These are phyloP conservation scores for Urocolius indicus DNA, from an alignment of 2,113 vertebrate genomes.

Conservation along the genomic window DNA sequence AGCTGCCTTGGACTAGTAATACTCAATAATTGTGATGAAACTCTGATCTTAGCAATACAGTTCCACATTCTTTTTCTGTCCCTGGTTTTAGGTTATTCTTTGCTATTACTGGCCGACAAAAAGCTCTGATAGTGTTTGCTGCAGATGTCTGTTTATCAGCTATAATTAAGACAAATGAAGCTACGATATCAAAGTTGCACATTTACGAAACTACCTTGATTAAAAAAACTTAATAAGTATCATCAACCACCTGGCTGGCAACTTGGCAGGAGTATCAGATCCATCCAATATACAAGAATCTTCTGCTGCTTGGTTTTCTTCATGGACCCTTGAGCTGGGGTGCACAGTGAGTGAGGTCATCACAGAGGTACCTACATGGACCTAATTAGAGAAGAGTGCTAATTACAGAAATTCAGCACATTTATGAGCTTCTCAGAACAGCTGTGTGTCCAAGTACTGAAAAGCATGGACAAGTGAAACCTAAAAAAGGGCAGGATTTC, in stretches of 20 bases:
- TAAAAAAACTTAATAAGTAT: background rate
- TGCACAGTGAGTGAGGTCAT: background rate
- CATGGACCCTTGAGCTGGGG: accelerated
- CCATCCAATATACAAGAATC: background rate
- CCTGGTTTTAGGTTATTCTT: background rate
- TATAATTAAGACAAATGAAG: background rate
- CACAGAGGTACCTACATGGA: background rate
- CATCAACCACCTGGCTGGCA: background rate
- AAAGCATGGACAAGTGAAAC: background rate
- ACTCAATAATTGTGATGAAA: background rate
- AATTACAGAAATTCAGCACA: background rate
- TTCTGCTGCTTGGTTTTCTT: background rate
- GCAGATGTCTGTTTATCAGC: background rate
- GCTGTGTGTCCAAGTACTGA: background rate
- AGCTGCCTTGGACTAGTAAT: background rate
- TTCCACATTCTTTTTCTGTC: background rate
- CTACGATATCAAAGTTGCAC: background rate
- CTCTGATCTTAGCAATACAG: background rate
- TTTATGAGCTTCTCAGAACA: background rate
- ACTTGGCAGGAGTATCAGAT: background rate
- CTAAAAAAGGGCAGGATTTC: background rate
- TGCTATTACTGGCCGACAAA: background rate
- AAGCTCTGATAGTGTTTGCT: background rate
- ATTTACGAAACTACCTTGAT: background rate
- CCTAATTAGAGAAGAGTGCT: background rate